These are phyloP conservation scores for Cynoglossus semilaevis DNA, from an alignment of 2,113 vertebrate genomes.

Conservation along the genomic window DNA sequence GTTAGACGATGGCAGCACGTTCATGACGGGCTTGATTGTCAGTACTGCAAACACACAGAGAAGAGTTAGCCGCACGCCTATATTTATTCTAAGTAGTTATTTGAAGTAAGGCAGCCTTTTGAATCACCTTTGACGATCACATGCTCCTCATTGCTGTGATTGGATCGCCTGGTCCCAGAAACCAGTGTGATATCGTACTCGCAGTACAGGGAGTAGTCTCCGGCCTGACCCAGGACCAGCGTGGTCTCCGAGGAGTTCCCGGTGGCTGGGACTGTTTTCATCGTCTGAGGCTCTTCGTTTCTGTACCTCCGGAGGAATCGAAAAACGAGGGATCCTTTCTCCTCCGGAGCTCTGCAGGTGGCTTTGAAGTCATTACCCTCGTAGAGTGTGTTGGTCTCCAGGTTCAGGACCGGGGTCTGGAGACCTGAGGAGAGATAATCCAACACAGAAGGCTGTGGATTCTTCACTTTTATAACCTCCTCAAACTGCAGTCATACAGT, in stretches of 20 bases:
- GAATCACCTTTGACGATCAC: conserved; percentile 66
- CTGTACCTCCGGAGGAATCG: conserved; percentile 48
- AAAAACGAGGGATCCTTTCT: conserved; percentile 57
- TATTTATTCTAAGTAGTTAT: not conserved
- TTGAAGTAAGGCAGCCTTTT: not conserved
- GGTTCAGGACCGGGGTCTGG: conserved; percentile 57
- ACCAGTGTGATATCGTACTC: conserved; percentile 49
- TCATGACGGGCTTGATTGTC: conserved; percentile 57
- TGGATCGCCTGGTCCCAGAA: conserved; percentile 39
- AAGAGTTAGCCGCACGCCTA: not conserved
- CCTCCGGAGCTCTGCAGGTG: conserved; percentile 66
- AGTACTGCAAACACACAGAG: conserved; percentile 59
- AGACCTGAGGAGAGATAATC: conserved; percentile 56
- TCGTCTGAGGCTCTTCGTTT: not conserved
- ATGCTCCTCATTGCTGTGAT: conserved; percentile 48
- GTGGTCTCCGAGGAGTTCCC: conserved; percentile 27
- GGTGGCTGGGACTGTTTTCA: not conserved
- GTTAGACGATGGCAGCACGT: conserved; percentile 11
- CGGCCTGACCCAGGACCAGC: conserved; percentile 27
- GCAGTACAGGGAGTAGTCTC: conserved; percentile 57
- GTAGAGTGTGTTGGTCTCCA: conserved; percentile 23
- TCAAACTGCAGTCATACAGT: not conserved
- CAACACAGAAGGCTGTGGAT: no score
- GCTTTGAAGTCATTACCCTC: conserved; percentile 56
- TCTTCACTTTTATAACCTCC: not conserved